Evolutionary conservation across 2,113 vertebrate species (phyloP).

Genomic region (Mesitornis unicolor): DNA sequence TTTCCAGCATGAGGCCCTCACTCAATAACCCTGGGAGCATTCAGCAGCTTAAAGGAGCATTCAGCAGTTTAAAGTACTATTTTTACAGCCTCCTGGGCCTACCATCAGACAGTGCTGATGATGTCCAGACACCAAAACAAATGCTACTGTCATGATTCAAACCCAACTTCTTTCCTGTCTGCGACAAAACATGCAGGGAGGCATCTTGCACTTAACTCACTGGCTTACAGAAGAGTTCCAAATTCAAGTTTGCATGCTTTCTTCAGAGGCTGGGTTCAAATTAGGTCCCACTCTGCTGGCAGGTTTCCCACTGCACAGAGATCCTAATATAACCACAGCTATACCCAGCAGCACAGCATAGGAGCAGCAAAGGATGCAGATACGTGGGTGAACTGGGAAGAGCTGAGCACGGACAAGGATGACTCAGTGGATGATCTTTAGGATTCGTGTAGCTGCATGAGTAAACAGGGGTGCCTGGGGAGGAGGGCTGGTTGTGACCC

Average conservation of each 20-base stretch:
- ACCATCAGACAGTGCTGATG: not conserved
- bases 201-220: not conserved
- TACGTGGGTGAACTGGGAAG: not conserved
- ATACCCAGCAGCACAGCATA: not conserved
- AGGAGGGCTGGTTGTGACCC: not conserved
- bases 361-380: not conserved
- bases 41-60: not conserved
- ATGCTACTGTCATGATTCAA: not conserved
- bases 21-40: not conserved
- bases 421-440: not conserved
- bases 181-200: not conserved
- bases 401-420: not conserved
- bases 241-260: not conserved
- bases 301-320: not conserved
- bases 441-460: not conserved
- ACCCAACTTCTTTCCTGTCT: not conserved
- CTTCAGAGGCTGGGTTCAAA: not conserved
- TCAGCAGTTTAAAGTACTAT: not conserved
- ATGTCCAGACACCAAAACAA: not conserved
- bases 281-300: not conserved
- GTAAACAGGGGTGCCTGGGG: not conserved
- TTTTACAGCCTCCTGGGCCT: not conserved
- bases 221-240: not conserved
- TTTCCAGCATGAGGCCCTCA: not conserved
- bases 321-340: not conserved